phyloP scores from a whole-genome alignment of 2,888 invertebrate genomes.

The Tetranychus truncatus region DNA sequence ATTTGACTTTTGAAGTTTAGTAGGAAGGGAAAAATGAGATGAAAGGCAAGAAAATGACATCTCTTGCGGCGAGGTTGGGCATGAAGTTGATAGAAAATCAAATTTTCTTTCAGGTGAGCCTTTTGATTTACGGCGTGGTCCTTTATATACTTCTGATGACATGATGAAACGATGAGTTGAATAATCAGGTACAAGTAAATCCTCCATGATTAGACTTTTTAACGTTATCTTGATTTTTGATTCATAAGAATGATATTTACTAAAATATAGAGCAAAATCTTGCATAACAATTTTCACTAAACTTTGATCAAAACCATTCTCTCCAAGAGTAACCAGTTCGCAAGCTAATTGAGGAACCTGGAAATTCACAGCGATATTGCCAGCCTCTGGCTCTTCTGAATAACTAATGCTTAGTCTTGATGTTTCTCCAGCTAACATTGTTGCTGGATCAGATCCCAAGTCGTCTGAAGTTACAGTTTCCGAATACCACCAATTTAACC shows the following conservation, averaged over 20 bases:
- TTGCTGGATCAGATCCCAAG: background rate
- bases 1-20: conserved; percentile 40
- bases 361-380: conserved; percentile 14
- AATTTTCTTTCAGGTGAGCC: conserved; percentile 25
- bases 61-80: conserved; percentile 47
- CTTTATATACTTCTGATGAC: conserved; percentile 39
- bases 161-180: conserved; percentile 68
- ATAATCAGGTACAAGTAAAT: conserved; percentile 55
- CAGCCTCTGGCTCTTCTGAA: background rate
- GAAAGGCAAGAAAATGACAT: conserved; percentile 30
- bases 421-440: background rate
- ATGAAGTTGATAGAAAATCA: conserved; percentile 53
- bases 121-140: background rate
- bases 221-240: conserved; percentile 57
- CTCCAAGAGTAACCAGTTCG: conserved; percentile 32
- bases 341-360: conserved; percentile 27
- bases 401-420: background rate
- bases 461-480: background rate
- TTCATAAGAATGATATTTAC: conserved; percentile 45
- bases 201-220: conserved; percentile 72
- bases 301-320: conserved; percentile 31
- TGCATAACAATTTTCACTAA: conserved; percentile 66
- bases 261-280: conserved; percentile 56
- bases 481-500: conserved; percentile 10
- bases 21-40: conserved; percentile 39